Evolutionary conservation across 2,113 vertebrate species (phyloP).

Genomic region (Micronisus gabar): DNA sequence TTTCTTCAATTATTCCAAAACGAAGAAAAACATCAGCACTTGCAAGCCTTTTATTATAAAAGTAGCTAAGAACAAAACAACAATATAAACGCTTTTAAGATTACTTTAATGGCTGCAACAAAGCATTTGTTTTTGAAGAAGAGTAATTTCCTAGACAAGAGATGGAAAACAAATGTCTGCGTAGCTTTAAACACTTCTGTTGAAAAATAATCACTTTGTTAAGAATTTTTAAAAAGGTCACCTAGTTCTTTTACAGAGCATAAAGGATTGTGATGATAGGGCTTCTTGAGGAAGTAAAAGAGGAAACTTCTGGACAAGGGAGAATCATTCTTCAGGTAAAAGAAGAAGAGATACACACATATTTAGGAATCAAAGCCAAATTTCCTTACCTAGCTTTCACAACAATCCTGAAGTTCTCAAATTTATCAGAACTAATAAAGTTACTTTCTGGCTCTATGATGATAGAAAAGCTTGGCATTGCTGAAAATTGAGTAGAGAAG

Average conservation of each 20-base stretch:
- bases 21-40: conserved; percentile 70
- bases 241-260: not conserved
- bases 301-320: not conserved
- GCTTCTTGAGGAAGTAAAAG: not conserved
- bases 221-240: not conserved
- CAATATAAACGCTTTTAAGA: not conserved
- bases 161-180: not conserved
- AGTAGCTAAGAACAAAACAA: conserved; percentile 71
- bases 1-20: conserved; percentile 72
- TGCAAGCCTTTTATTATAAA: conserved; percentile 71
- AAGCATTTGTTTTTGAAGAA: not conserved
- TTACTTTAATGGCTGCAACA: not conserved
- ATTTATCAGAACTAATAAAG: conserved; percentile 75
- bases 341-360: not conserved
- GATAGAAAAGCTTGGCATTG: conserved; percentile 77
- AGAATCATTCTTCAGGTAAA: not conserved
- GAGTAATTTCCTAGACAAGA: not conserved
- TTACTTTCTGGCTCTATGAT: conserved; percentile 72
- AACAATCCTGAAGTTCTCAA: conserved; percentile 73
- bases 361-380: not conserved
- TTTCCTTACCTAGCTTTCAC: conserved; percentile 76
- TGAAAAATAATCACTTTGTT: not conserved
- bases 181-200: not conserved
- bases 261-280: not conserved
- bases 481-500: conserved; percentile 62